These are phyloP conservation scores for Hexactinellida sp. DNA, from an alignment of 37 sponge, comb jelly and placozoan species.

Conservation along the genomic window DNA sequence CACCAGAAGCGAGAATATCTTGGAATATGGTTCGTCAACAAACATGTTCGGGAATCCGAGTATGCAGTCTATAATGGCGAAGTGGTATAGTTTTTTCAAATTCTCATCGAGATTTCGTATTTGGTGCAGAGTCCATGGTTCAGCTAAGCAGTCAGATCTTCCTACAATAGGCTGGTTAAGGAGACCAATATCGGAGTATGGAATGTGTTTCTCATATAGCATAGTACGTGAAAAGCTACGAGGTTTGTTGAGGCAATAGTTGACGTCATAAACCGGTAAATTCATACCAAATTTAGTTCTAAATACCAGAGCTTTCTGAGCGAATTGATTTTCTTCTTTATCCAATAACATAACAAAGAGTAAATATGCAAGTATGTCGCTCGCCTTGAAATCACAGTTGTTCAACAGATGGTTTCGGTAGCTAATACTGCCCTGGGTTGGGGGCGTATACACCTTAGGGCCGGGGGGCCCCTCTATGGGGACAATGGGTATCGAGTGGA, in stretches of 20 bases:
- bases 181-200: not conserved
- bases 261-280: not conserved
- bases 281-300: not conserved
- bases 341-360: not conserved
- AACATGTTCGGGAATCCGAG: not conserved
- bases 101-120: not conserved
- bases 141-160: not conserved
- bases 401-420: not conserved
- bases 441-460: not conserved
- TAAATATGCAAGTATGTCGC: not conserved
- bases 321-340: not conserved
- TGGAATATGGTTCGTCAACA: not conserved
- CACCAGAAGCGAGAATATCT: not conserved
- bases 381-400: not conserved
- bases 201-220: constrained; percentile 10
- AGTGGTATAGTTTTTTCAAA: not conserved
- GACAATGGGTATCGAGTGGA: not conserved
- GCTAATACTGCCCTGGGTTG: not conserved
- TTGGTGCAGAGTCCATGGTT: not conserved
- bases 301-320: not conserved
- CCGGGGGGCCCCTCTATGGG: not conserved
- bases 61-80: not conserved
- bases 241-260: not conserved
- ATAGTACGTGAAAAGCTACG: not conserved
- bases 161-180: not conserved